A percentile compares a stretch with the other conserved stretches of the same genome.
Conservation (phyloP, 1,140 invertebrate genomes). For the Anoplophora glabripennis region DNA sequence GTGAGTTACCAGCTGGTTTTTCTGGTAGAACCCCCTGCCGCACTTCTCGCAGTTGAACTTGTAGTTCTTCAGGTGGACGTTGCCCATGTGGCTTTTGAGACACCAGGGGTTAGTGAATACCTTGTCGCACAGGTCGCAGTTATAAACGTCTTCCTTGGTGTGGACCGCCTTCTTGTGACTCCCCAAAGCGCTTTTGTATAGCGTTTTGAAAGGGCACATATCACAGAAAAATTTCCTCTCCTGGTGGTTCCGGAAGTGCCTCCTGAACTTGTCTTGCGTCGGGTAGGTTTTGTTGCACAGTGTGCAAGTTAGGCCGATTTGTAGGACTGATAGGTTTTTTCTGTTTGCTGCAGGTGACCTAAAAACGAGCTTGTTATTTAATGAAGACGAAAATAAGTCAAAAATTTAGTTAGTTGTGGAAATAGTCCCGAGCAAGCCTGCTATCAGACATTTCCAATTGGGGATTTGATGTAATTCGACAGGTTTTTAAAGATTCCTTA, state of each 20-base stretch:
- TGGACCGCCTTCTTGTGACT: conserved; percentile 12
- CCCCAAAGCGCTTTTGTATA: not conserved
- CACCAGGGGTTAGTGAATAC: not conserved
- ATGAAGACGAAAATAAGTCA: too few species aligned
- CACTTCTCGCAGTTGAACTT: conserved; percentile 34
- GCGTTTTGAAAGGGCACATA: not conserved
- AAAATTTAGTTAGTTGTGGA: too few species aligned
- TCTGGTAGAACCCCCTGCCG: conserved; percentile 27
- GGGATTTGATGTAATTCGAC: too few species aligned
- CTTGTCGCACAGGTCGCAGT: conserved; percentile 22
- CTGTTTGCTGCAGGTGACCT: too few species aligned
- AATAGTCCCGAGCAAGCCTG: too few species aligned
- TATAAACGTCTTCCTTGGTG: conserved; percentile 9
- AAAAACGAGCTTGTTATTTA: too few species aligned
- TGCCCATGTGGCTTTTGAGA: conserved; percentile 15
- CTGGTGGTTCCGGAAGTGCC: not conserved
- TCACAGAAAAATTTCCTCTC: conserved; percentile 2
- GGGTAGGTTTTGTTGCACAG: not conserved
- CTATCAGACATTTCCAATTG: too few species aligned
- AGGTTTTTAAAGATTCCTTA: too few species aligned
- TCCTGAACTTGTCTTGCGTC: not conserved
- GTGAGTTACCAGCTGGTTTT: conserved; percentile 21
- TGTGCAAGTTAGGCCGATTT: not conserved
- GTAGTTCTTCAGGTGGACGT: conserved; percentile 15
- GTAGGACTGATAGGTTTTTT: too few species aligned